phyloP scores from a whole-genome alignment of 2,797 vertebrate species.

The Tokudaia muenninki region DNA sequence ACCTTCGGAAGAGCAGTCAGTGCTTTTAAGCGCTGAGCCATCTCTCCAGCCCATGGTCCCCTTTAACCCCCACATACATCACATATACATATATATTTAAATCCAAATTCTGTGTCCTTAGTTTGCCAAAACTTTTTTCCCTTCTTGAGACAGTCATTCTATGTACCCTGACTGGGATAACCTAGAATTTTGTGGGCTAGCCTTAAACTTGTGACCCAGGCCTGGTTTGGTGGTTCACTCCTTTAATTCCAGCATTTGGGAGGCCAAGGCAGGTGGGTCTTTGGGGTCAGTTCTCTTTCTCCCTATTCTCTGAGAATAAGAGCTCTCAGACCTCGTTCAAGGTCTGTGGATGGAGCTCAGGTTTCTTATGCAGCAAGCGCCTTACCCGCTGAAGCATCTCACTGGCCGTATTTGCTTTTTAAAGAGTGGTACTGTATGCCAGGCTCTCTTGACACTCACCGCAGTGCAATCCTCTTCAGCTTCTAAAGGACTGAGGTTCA shows the following conservation, averaged over 20 bases:
- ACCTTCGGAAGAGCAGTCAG: too few relatives aligned
- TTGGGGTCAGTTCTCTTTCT: not conserved
- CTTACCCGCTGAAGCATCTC: not conserved
- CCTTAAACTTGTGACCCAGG: not conserved
- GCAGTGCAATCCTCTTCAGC: not conserved
- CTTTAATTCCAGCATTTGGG: not conserved
- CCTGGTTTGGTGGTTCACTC: not conserved
- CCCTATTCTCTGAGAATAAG: not conserved
- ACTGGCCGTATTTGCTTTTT: not conserved
- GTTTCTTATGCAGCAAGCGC: not conserved
- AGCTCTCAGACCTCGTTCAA: too few relatives aligned
- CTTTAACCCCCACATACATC: not conserved
- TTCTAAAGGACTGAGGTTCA: not conserved
- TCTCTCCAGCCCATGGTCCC: too few relatives aligned
- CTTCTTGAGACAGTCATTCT: not conserved
- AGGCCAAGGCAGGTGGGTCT: not conserved
- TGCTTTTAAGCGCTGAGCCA: too few relatives aligned
- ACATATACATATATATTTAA: not conserved
- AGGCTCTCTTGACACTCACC: not conserved
- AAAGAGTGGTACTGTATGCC: not conserved
- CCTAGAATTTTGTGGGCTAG: not conserved
- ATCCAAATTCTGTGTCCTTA: not conserved
- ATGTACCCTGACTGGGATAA: not conserved
- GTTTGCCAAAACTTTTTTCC: not conserved
- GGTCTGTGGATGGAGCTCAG: not conserved